phyloP scores from a whole-genome alignment of 2,797 vertebrate genomes.

The Sciaenops ocellatus region DNA sequence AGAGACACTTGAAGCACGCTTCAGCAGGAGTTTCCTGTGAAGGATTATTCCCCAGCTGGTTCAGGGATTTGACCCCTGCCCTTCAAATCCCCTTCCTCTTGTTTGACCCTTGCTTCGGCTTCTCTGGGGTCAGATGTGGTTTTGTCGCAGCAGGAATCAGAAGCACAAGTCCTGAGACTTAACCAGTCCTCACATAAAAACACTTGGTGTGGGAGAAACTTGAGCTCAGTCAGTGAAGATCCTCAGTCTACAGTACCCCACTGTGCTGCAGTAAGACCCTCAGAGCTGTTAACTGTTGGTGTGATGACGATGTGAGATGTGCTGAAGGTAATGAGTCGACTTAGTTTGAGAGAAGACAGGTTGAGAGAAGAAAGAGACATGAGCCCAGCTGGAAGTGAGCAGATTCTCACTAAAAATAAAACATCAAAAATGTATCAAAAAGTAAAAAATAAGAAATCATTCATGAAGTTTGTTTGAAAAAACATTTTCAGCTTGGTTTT shows the following conservation, averaged over 20 bases:
- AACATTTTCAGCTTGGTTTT: background rate
- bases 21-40: slow-evolving; percentile 17
- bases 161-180: slow-evolving; percentile 1
- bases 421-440: background rate
- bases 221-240: slow-evolving; percentile 41
- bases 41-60: slow-evolving; percentile 47
- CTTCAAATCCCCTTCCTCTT: slow-evolving; percentile 40
- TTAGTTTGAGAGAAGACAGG: slow-evolving; percentile 14
- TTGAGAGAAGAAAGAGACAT: background rate
- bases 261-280: slow-evolving; percentile 37
- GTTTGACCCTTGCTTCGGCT: slow-evolving; percentile 11
- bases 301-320: slow-evolving; percentile 12
- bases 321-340: slow-evolving; percentile 3
- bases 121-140: slow-evolving; percentile 22
- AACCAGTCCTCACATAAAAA: background rate
- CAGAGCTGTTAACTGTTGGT: slow-evolving; percentile 38
- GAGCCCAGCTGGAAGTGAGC: background rate
- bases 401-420: slow-evolving; percentile 13
- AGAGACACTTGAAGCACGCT: slow-evolving; percentile 11
- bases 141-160: slow-evolving; percentile 23
- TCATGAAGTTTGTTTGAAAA: background rate
- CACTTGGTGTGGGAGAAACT: slow-evolving; percentile 6
- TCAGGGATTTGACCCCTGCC: slow-evolving; percentile 34
- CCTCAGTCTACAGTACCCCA: slow-evolving; percentile 12
- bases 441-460: background rate